phyloP scores from a whole-genome alignment of 2,888 invertebrate species.

The Trimorus sp. region DNA sequence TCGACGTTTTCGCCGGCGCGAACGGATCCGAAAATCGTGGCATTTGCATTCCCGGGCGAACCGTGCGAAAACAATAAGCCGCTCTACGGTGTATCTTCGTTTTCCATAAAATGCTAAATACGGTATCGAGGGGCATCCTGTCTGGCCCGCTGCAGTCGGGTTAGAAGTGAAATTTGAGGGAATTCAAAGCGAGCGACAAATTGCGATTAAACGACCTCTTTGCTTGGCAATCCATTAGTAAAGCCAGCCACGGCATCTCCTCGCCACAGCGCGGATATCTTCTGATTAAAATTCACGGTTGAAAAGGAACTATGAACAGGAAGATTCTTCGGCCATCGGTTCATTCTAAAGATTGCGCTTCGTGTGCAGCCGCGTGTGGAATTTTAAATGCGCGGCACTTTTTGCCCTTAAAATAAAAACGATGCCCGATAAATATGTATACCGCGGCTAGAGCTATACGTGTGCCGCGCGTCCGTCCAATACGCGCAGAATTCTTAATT shows the following conservation, averaged over 20 bases:
- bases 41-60: too few species aligned
- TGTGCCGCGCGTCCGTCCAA: too few species aligned
- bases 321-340: conserved; percentile 62
- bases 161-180: conserved; percentile 62
- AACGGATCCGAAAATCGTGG: too few species aligned
- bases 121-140: conserved; percentile 47
- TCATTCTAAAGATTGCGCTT: conserved; percentile 59
- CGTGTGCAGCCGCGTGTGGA: conserved; percentile 50
- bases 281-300: conserved; percentile 76
- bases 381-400: conserved; percentile 51
- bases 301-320: conserved; percentile 63
- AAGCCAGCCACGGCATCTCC: conserved; percentile 54
- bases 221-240: conserved; percentile 77
- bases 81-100: not conserved
- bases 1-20: too few species aligned
- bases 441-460: too few species aligned
- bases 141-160: conserved; percentile 18
- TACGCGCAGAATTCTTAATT: too few species aligned
- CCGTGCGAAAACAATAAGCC: too few species aligned
- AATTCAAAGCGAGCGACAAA: conserved; percentile 72
- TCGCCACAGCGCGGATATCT: conserved; percentile 69
- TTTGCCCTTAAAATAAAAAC: conserved; percentile 24
- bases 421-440: too few species aligned
- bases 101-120: conserved; percentile 56
- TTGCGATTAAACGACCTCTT: conserved; percentile 74